Evolutionary conservation across 2,888 invertebrate species (phyloP).

Genomic region (Dexiosoma caninum): DNA sequence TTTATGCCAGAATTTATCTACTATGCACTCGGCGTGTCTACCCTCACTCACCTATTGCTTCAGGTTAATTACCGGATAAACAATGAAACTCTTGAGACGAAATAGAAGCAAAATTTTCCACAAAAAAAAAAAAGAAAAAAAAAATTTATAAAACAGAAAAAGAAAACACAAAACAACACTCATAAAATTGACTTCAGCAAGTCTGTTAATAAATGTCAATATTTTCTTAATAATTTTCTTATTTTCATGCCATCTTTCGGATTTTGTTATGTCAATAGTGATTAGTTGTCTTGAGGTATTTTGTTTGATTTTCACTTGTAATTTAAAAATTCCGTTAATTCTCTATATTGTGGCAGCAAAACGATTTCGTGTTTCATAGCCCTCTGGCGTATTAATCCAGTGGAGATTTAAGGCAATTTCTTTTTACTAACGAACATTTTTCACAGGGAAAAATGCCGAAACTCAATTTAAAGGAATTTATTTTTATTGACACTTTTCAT

Average conservation of each 20-base stretch:
- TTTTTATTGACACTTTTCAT: too few relatives aligned
- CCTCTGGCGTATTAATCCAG: too few relatives aligned
- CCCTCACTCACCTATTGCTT: slow-evolving; percentile 13
- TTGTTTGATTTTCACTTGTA: too few relatives aligned
- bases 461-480: too few relatives aligned
- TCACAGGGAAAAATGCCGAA: too few relatives aligned
- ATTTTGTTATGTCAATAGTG: not conserved
- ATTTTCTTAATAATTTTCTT: slow-evolving; percentile 32
- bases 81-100: slow-evolving; percentile 19
- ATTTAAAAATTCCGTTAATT: too few relatives aligned
- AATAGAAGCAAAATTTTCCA: not conserved
- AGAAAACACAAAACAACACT: not conserved
- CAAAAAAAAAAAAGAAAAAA: not conserved
- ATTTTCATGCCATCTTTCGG: not conserved
- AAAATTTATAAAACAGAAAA: not conserved
- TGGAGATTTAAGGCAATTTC: too few relatives aligned
- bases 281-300: not conserved
- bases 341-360: too few relatives aligned
- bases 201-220: slow-evolving; percentile 42
- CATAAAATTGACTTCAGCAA: slow-evolving; percentile 18
- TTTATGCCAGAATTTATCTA: too few relatives aligned
- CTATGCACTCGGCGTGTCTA: too few relatives aligned
- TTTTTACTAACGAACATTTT: too few relatives aligned
- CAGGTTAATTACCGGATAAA: slow-evolving; percentile 51
- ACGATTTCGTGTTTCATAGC: too few relatives aligned